Conservation (phyloP, 2,113 vertebrate genomes). For the Actenoides lindsayi region DNA sequence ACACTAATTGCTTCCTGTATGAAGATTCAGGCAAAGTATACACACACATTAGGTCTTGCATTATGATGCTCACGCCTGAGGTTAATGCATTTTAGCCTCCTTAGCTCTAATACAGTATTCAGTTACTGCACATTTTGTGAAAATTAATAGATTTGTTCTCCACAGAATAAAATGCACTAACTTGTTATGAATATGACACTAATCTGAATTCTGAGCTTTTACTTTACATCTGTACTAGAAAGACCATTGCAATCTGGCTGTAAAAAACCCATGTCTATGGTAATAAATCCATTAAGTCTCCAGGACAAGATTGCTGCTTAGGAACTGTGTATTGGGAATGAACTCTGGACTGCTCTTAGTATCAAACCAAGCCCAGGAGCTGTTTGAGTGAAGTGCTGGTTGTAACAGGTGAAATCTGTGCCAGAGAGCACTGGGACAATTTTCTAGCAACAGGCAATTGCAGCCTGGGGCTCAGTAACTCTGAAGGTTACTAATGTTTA, state of each 20-base stretch:
- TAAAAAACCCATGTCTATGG: background rate
- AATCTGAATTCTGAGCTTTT: background rate
- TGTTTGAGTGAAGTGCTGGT: background rate
- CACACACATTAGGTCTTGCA: background rate
- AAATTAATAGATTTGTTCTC: background rate
- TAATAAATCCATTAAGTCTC: background rate
- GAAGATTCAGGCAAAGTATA: background rate
- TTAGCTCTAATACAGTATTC: background rate
- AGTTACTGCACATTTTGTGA: background rate
- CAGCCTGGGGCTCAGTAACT: background rate
- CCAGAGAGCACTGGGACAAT: background rate
- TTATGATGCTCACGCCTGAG: background rate
- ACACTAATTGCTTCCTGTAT: background rate
- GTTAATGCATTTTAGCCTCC: background rate
- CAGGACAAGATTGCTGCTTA: background rate
- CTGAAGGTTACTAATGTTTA: background rate
- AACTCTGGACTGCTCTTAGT: background rate
- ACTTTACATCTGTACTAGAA: background rate
- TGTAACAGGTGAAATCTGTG: background rate
- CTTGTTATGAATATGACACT: fast-evolving
- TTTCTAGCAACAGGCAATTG: background rate
- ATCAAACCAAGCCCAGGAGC: background rate
- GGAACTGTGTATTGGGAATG: background rate
- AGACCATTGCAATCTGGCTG: background rate
- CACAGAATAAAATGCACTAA: background rate